These are phyloP conservation scores for Chloroclystis v-ata DNA, from an alignment of 2,888 invertebrate genomes.

Conservation along the genomic window DNA sequence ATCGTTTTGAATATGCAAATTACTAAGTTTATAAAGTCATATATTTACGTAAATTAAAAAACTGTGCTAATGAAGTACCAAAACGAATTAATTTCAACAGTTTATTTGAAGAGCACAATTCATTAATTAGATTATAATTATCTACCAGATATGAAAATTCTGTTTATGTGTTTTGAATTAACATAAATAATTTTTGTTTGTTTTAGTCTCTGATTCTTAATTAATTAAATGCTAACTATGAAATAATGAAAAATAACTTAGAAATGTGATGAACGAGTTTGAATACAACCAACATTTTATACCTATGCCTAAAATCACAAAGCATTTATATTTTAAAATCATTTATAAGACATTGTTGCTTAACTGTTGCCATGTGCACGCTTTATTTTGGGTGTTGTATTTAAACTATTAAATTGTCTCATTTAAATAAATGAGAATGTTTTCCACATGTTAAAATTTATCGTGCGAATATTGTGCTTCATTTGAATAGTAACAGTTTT, in stretches of 20 bases:
- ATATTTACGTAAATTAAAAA: slow-evolving; percentile 12
- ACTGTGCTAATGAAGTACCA: slow-evolving; percentile 17
- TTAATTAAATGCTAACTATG: no score
- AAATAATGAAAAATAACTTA: no score
- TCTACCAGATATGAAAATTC: slow-evolving; percentile 4
- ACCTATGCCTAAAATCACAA: no score
- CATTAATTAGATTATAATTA: slow-evolving; percentile 10
- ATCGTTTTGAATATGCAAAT: slow-evolving; percentile 17
- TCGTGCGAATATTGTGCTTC: slow-evolving; percentile 25
- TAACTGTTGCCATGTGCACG: slow-evolving; percentile 19
- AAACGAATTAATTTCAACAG: slow-evolving; percentile 9
- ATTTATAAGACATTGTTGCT: not conserved
- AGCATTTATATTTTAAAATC: no score
- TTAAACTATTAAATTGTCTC: slow-evolving; percentile 39
- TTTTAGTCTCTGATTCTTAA: not conserved
- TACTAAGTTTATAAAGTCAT: slow-evolving; percentile 2
- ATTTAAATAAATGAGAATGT: slow-evolving; percentile 41
- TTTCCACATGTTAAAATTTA: slow-evolving; percentile 39
- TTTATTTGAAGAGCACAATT: slow-evolving; percentile 7
- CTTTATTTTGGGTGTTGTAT: slow-evolving; percentile 33
- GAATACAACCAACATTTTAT: no score
- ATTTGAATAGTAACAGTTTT: slow-evolving; percentile 15
- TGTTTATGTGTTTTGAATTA: slow-evolving; percentile 3
- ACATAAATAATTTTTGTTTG: slow-evolving; percentile 1
- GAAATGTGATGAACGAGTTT: no score